Evolutionary conservation across 2,797 vertebrate species (phyloP), one percentile per base, ranked within the genome.

Genomic region (Spatula clypeata): DNA sequence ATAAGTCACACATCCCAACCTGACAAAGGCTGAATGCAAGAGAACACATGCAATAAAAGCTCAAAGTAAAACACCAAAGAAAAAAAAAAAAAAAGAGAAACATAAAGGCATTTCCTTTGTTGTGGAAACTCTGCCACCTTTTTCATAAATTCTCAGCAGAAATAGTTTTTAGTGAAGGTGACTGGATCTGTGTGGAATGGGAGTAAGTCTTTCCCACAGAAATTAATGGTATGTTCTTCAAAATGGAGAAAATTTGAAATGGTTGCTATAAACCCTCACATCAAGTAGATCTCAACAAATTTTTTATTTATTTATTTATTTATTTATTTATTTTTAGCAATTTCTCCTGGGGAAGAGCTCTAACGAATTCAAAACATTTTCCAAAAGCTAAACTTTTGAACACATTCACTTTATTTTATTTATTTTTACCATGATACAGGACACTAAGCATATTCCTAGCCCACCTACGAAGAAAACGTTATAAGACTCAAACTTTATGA

Each of bases 401-500:
- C 86, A 5, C 85, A 42, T 79, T 81, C 45, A 70, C 12, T 58
- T 47, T 47, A 45, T 47, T 47, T 47, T 47, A 85, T 54, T 61
- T 0, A 69, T 40, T 73, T 86, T 60, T 29, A 75, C 44, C 34
- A 16, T 2, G 6, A 87, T 51, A 53, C 34, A 88, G 36, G 32
- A 18, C 64, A 77, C 38, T 40, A 88, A 86, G 34, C 16, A 16
- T 72, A 87, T 85, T 82, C 61, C 71, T 87, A 29, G n/a, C 26
- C 29, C 64, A 92, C 69, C 70, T 67, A 70, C 60, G 51, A 67
- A 11, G 80, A 86, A 88, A 90, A 79, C 4, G 0, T 84, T 93
- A 65, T 73, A 53, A 88, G 13, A 21, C 7, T 96, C 38, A 80
- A 92, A 85, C 23, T 74, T 94, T 53, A 80, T 92, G 82, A 76